These are phyloP conservation scores for Cryptoblepharus egeriae DNA, from an alignment of 2,797 vertebrate species.

Conservation along the genomic window DNA sequence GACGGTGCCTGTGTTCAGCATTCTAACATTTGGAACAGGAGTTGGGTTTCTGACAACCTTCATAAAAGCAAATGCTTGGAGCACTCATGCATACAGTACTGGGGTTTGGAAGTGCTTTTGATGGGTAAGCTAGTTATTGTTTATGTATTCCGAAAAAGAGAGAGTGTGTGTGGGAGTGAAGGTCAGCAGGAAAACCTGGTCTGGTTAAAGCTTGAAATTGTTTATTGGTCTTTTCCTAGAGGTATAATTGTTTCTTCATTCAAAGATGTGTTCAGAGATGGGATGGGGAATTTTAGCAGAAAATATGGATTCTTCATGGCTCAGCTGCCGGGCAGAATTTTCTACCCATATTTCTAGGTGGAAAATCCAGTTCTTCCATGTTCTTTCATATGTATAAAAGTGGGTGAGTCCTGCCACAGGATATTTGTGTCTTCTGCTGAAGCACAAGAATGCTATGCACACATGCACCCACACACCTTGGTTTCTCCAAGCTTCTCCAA, in stretches of 20 bases:
- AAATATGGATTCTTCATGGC: too few species aligned
- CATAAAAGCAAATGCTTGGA: too few species aligned
- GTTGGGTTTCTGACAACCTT: neutral
- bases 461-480: too few species aligned
- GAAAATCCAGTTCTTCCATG: neutral
- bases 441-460: neutral
- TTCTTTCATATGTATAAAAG: neutral
- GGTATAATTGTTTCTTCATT: neutral
- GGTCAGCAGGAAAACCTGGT: neutral
- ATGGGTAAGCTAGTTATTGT: too few species aligned
- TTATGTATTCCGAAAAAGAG: too few species aligned
- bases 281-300: neutral
- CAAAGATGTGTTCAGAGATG: neutral
- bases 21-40: neutral
- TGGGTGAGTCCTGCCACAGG: neutral
- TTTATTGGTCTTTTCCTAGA: neutral
- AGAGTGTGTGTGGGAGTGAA: neutral
- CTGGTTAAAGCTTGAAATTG: neutral
- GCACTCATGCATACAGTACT: too few species aligned
- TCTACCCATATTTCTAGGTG: too few species aligned
- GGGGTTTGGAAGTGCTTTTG: too few species aligned
- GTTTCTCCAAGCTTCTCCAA: neutral
- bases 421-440: neutral
- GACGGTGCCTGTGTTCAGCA: neutral
- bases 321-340: neutral